These are phyloP conservation scores for Nothura maculosa DNA, from an alignment of 2,797 vertebrate species.

Conservation along the genomic window DNA sequence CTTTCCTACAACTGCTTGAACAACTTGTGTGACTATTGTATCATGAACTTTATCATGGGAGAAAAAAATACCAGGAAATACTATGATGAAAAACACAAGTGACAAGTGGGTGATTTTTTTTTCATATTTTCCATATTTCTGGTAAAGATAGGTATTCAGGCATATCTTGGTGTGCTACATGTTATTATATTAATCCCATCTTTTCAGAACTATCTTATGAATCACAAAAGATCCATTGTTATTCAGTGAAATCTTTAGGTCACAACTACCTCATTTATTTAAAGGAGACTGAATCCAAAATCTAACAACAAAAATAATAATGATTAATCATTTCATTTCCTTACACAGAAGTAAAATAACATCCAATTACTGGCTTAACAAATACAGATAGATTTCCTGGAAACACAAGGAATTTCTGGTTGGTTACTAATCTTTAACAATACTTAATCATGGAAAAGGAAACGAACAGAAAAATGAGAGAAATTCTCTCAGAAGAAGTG, in stretches of 20 bases:
- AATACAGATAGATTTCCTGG: constrained; percentile 11
- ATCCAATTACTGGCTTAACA: constrained; percentile 9
- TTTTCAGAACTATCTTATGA: neutral
- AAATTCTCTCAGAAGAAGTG: neutral
- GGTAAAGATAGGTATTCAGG: neutral
- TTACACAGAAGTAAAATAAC: neutral
- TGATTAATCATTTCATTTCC: constrained; percentile 17
- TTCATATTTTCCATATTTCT: neutral
- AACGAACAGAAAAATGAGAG: neutral
- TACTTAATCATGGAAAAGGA: neutral
- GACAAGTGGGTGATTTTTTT: neutral
- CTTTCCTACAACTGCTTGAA: neutral
- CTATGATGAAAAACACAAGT: neutral
- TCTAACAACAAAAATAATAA: neutral
- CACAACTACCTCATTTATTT: neutral
- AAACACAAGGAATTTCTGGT: neutral
- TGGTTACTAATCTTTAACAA: neutral
- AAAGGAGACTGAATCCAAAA: neutral
- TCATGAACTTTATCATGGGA: neutral
- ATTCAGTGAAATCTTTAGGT: neutral
- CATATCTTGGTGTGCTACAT: neutral
- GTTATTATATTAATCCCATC: neutral
- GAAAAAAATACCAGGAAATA: neutral
- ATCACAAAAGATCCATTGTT: neutral
- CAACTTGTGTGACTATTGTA: neutral